These are phyloP conservation scores for Nanorana parkeri DNA, from an alignment of 2,113 vertebrate genomes.

Conservation along the genomic window DNA sequence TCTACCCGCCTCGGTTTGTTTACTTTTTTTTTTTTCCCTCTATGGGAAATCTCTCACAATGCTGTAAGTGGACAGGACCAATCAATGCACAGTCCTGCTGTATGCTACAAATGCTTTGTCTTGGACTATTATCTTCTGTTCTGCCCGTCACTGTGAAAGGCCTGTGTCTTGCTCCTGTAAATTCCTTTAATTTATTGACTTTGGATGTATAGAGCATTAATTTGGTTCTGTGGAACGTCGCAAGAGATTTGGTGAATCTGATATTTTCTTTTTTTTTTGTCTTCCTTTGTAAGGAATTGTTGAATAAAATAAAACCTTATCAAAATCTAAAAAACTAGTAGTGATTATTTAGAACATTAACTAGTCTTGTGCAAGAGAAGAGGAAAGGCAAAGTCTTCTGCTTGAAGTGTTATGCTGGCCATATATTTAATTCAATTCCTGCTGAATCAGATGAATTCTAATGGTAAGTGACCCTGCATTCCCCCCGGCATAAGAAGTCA, in stretches of 20 bases:
- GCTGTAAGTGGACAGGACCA: conserved; percentile 20
- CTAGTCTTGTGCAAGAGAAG: too few species aligned
- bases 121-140: conserved; percentile 32
- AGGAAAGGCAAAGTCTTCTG: too few species aligned
- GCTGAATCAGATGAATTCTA: too few species aligned
- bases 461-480: too few species aligned
- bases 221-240: conserved; percentile 48
- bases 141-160: conserved; percentile 53
- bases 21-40: conserved; percentile 6
- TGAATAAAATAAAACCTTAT: conserved; percentile 45
- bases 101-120: conserved; percentile 41
- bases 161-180: conserved; percentile 48
- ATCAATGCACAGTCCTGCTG: conserved; percentile 15
- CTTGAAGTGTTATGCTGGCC: too few species aligned
- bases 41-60: conserved; percentile 8
- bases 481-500: too few species aligned
- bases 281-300: conserved; percentile 54
- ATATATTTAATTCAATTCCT: too few species aligned
- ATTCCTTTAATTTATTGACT: conserved; percentile 55
- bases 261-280: conserved; percentile 34
- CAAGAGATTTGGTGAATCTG: conserved; percentile 45
- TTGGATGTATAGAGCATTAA: conserved; percentile 44
- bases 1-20: conserved; percentile 19
- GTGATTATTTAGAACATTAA: too few species aligned
- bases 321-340: not conserved